These are phyloP conservation scores for Drosophila arawakana DNA, from an alignment of 1,140 invertebrate species.

Conservation along the genomic window DNA sequence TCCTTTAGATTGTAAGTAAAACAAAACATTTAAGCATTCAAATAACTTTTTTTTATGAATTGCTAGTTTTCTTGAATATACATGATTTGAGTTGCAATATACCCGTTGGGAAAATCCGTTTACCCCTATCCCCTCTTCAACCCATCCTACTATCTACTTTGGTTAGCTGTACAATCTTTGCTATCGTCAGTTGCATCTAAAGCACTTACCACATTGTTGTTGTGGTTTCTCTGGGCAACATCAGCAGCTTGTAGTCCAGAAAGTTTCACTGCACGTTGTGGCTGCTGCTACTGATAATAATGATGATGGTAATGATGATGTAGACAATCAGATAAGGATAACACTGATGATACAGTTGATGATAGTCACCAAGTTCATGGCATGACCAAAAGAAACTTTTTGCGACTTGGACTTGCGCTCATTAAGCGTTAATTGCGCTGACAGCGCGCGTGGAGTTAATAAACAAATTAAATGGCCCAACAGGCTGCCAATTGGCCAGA, in stretches of 20 bases:
- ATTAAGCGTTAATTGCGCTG: slow-evolving; percentile 54
- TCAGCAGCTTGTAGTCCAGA: slow-evolving; percentile 35
- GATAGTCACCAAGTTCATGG: slow-evolving; percentile 19
- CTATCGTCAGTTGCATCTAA: slow-evolving; percentile 53
- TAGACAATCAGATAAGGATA: slow-evolving; percentile 11
- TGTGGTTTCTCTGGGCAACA: slow-evolving; percentile 53
- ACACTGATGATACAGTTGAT: slow-evolving; percentile 18
- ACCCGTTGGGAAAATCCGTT: background rate
- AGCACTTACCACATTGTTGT: slow-evolving; percentile 62
- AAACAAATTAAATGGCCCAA: slow-evolving; percentile 55
- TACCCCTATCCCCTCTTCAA: background rate
- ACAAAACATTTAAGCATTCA: no score
- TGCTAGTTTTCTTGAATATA: background rate
- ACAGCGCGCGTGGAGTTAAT: slow-evolving; percentile 52
- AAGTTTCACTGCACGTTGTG: slow-evolving; percentile 48
- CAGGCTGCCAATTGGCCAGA: slow-evolving; percentile 48
- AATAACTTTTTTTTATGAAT: background rate
- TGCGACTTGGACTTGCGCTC: slow-evolving; percentile 39
- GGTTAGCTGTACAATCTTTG: slow-evolving; percentile 34
- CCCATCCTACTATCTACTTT: slow-evolving; percentile 22
- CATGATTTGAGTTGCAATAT: slow-evolving; percentile 2
- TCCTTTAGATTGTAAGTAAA: no score
- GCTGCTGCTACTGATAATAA: slow-evolving; percentile 17
- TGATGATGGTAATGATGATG: slow-evolving; percentile 16
- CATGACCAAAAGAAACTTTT: slow-evolving; percentile 49